Percentiles rank a stretch among this genome's conserved stretches.
phyloP scores from a whole-genome alignment of 2,888 invertebrate species.

The Lomographa bimaculata region DNA sequence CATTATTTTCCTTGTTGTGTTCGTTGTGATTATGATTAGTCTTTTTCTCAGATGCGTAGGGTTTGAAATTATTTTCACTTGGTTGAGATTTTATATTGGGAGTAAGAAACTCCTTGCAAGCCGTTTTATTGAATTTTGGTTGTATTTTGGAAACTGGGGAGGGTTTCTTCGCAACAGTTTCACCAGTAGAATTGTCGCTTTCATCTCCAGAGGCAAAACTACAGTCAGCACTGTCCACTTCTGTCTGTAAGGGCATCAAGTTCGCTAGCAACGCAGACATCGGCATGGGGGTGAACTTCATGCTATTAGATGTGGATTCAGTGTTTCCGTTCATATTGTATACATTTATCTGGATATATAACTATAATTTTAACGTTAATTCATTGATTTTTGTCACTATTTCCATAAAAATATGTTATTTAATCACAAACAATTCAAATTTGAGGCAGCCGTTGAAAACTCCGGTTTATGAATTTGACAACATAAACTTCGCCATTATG shows the following conservation, averaged over 20 bases:
- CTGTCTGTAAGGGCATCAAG: constrained; percentile 59
- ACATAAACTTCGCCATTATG: too few species aligned
- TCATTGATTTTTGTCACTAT: neutral
- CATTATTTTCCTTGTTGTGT: constrained; percentile 60
- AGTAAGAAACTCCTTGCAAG: constrained; percentile 48
- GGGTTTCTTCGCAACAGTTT: constrained; percentile 52
- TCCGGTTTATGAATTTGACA: too few species aligned
- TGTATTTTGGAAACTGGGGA: constrained; percentile 37
- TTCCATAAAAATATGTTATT: too few species aligned
- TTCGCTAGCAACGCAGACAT: constrained; percentile 72
- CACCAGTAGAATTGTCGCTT: constrained; percentile 60
- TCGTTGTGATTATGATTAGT: constrained; percentile 34
- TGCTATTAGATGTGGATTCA: constrained; percentile 68
- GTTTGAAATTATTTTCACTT: constrained; percentile 43
- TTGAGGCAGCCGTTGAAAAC: too few species aligned
- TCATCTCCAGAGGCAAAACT: constrained; percentile 63
- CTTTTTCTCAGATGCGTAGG: constrained; percentile 61
- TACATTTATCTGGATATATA: constrained; percentile 17
- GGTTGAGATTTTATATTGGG: constrained; percentile 49
- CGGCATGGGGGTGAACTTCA: constrained; percentile 74
- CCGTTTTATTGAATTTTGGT: constrained; percentile 10
- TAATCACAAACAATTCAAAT: too few species aligned
- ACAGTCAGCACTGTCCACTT: constrained; percentile 53
- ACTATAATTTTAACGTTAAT: neutral
- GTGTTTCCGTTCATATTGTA: constrained; percentile 59